A percentile compares a stretch with the other conserved stretches of the same genome.
Conservation (phyloP, 92 coral and sea anemone species). For the Epizoanthus ramosus region DNA sequence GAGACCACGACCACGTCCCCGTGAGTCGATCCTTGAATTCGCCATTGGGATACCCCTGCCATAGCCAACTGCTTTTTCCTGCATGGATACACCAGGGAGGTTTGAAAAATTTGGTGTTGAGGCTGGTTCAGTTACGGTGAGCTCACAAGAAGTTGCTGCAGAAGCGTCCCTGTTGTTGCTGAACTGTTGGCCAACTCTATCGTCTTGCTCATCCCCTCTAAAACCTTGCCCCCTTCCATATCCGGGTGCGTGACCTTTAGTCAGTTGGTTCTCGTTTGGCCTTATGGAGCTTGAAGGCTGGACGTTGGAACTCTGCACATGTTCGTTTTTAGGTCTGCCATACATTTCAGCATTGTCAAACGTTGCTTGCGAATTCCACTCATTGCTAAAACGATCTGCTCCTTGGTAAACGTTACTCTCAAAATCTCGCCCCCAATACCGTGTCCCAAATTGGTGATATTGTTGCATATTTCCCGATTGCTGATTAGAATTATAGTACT, state of each 20-base stretch:
- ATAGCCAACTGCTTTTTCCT: neutral
- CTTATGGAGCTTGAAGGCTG: neutral
- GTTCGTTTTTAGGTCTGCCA: too few species aligned
- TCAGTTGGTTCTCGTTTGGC: neutral
- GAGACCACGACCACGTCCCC: slow-evolving; percentile 31
- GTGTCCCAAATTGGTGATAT: too few species aligned
- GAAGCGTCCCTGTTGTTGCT: neutral
- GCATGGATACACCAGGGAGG: neutral
- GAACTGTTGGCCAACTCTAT: neutral
- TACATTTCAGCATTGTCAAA: too few species aligned
- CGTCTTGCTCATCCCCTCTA: neutral
- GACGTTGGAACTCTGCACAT: neutral
- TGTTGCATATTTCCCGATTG: neutral
- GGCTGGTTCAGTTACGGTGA: neutral
- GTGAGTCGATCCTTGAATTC: neutral
- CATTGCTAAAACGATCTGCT: too few species aligned
- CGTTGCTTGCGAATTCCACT: too few species aligned
- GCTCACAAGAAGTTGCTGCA: too few species aligned
- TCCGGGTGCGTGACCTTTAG: neutral
- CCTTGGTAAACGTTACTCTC: too few species aligned
- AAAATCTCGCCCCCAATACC: too few species aligned
- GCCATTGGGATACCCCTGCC: too few species aligned
- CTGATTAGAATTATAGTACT: slow-evolving; percentile 1
- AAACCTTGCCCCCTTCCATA: neutral
- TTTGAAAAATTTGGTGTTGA: neutral